Percentiles rank a stretch among this genome's conserved stretches.
These are phyloP conservation scores for Staurois parvus DNA, from an alignment of 2,797 vertebrate genomes.

Conservation along the genomic window DNA sequence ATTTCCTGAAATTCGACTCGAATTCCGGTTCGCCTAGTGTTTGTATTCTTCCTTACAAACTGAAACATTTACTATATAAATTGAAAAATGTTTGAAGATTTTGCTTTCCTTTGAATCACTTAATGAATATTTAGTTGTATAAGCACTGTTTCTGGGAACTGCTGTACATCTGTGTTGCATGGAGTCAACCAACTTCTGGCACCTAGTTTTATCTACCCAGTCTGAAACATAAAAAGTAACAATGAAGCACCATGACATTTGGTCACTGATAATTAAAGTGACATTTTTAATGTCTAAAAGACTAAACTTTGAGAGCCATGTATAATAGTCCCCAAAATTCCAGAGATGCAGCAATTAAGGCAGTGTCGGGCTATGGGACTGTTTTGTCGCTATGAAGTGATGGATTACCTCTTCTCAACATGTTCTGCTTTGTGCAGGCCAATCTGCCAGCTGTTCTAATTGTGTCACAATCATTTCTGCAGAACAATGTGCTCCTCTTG, in stretches of 20 bases:
- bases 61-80: too few species aligned
- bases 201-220: background rate
- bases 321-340: slow-evolving; percentile 41
- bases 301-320: slow-evolving; percentile 21
- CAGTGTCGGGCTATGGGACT: slow-evolving; percentile 45
- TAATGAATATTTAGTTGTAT: too few species aligned
- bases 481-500: slow-evolving; percentile 55
- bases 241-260: slow-evolving; percentile 35
- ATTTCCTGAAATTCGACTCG: too few species aligned
- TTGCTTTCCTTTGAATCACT: too few species aligned
- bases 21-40: too few species aligned
- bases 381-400: slow-evolving; percentile 47
- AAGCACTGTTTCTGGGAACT: too few species aligned
- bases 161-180: too few species aligned
- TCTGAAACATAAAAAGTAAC: slow-evolving; percentile 3
- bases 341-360: slow-evolving; percentile 59
- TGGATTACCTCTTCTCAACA: slow-evolving; percentile 56
- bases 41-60: too few species aligned
- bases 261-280: slow-evolving; percentile 23
- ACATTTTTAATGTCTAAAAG: slow-evolving; percentile 26
- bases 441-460: slow-evolving; percentile 61
- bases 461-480: slow-evolving; percentile 58
- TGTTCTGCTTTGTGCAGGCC: slow-evolving; percentile 40
- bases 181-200: too few species aligned
- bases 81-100: too few species aligned